phyloP scores from a whole-genome alignment of 2,113 vertebrate species.

The Apus apus region DNA sequence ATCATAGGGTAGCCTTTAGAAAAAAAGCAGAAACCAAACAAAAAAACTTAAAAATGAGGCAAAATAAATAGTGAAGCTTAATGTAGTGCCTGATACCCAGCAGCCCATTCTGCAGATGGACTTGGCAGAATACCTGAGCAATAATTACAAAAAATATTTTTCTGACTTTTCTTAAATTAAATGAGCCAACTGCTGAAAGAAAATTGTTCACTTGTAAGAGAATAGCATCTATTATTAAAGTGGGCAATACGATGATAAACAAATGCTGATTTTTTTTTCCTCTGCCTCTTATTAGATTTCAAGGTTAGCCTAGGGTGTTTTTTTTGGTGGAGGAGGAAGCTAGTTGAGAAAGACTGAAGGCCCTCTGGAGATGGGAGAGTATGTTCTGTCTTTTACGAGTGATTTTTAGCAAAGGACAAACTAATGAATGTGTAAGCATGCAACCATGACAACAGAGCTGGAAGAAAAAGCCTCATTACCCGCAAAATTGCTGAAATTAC shows the following conservation, averaged over 20 bases:
- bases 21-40: not conserved
- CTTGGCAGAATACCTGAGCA: slow-evolving; percentile 8
- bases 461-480: slow-evolving; percentile 65
- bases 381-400: slow-evolving; percentile 16
- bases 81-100: not conserved
- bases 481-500: slow-evolving; percentile 60
- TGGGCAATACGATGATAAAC: not conserved
- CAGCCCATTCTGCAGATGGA: slow-evolving; percentile 38
- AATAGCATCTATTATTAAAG: not conserved
- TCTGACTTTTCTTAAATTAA: slow-evolving; percentile 11
- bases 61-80: not conserved
- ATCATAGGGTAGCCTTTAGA: not conserved
- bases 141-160: not conserved
- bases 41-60: not conserved
- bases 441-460: slow-evolving; percentile 57
- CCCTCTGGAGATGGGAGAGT: not conserved
- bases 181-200: not conserved
- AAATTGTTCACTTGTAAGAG: slow-evolving; percentile 20
- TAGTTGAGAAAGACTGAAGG: not conserved
- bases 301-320: not conserved
- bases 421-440: slow-evolving; percentile 57
- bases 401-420: slow-evolving; percentile 53
- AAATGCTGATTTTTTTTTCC: not conserved
- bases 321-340: not conserved
- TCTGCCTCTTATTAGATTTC: not conserved